Base-by-base conservation (phyloP, 64 coral and sea anemone genomes). In the Anthopleura sola region DNA sequence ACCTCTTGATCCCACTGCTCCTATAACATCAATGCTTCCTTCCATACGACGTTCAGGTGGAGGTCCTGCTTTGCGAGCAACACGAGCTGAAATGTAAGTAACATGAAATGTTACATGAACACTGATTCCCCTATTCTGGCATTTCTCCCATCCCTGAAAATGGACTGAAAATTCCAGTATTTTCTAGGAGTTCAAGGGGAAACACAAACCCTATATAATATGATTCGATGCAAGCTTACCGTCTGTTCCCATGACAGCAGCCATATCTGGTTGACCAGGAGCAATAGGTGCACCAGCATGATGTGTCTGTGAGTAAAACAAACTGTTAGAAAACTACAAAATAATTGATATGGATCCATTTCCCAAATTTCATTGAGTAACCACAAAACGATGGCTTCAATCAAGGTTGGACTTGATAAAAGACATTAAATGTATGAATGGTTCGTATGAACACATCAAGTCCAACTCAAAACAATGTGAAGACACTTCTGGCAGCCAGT, bases 11-110 rank as follows among this genome's bases (percentile, higher is more conserved):
- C 92, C 92, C 56, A 94, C 96, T 84, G 82, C 96, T 20, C 96
- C 96, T 83, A 98, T 98, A 20, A 98, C 96, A 71, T 98, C 96
- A 90, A 98, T 98, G 60, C 96, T 98, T 78, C 96, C 96, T 86
- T 98, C 96, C 75, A 91, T 74, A 64, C 93, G 94, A 13, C 96
- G 78, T 19, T 98, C 96, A 17, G 96, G 96, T 8, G 96, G 96
- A 55, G 96, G 96, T n/a, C 96, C 96, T 40, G 96, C 96, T 75
- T 94, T 98, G 47, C 92, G 91, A 49, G 90, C 75, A 66, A 90
- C 87, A 82, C 83, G 36, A 62, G 24, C 16, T 60, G 78, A 75
- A 86, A 74, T 21, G 60, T 17, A 20, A 44, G 60, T 17, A 20
- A 44, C 7, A 47, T 81, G 5, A n/a, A 15, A 31, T 23, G 21